Percentiles rank a stretch among this genome's conserved stretches.
phyloP scores from a whole-genome alignment of 2,113 vertebrate species.

The Anser cygnoides region DNA sequence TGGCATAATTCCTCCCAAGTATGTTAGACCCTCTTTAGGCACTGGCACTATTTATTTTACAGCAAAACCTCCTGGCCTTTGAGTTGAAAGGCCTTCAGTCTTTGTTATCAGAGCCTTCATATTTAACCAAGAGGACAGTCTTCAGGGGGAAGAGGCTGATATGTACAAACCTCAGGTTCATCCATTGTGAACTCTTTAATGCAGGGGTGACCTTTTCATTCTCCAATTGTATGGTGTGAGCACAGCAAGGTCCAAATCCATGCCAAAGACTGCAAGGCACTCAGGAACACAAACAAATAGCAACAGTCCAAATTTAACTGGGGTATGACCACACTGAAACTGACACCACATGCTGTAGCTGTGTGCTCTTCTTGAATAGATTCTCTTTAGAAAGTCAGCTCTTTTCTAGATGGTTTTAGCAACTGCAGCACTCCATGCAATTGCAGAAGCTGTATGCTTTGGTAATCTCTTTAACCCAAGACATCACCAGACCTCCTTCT shows the following conservation, averaged over 20 bases:
- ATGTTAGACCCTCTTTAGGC: neutral
- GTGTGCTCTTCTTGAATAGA: neutral
- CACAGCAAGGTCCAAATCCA: neutral
- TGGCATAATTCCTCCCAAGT: slow-evolving; percentile 10
- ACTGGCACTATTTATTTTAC: slow-evolving; percentile 3
- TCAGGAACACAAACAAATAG: neutral
- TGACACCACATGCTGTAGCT: neutral
- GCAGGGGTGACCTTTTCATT: neutral
- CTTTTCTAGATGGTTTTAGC: neutral
- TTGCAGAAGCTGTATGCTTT: neutral
- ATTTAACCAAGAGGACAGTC: neutral
- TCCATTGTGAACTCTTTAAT: neutral
- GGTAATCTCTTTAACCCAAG: neutral
- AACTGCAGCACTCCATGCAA: neutral
- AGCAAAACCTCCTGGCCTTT: neutral
- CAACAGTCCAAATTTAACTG: neutral
- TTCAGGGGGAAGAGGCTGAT: neutral
- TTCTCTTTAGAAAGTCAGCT: neutral
- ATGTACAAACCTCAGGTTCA: neutral
- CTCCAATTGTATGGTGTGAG: neutral
- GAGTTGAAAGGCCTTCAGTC: neutral
- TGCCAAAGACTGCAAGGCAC: neutral
- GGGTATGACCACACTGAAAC: neutral
- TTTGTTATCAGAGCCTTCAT: slow-evolving; percentile 16
- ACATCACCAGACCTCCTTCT: neutral